A percentile compares a stretch with the other conserved stretches of the same genome.
Evolutionary conservation across 2,113 vertebrate genomes (phyloP).

Genomic region (Parus major): DNA sequence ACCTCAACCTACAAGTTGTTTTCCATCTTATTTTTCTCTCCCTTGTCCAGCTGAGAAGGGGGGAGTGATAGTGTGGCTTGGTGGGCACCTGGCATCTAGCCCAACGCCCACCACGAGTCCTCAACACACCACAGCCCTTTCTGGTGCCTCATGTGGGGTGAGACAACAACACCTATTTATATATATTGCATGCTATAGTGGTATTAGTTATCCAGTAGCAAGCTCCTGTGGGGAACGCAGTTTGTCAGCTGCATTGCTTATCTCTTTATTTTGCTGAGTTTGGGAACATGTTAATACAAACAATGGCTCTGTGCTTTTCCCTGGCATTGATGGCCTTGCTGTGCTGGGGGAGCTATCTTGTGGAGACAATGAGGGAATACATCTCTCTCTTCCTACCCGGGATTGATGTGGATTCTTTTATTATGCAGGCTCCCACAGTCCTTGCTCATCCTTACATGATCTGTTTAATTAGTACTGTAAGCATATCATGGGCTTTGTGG

Average conservation of each 20-base stretch:
- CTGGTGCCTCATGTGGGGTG: neutral
- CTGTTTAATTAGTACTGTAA: neutral
- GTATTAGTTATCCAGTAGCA: neutral
- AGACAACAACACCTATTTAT: neutral
- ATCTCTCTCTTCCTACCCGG: neutral
- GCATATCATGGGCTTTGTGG: neutral
- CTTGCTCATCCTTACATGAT: neutral
- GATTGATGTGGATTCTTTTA: neutral
- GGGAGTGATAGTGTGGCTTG: neutral
- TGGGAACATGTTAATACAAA: neutral
- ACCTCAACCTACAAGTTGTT: neutral
- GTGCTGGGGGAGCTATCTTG: neutral
- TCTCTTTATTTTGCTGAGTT: neutral
- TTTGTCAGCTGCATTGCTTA: neutral
- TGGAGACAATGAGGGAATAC: neutral
- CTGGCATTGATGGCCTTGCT: neutral
- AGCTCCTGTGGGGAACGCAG: neutral
- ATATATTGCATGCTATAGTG: neutral
- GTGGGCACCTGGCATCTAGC: neutral
- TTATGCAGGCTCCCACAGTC: neutral
- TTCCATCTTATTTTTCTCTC: neutral
- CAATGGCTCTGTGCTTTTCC: constrained; percentile 8
- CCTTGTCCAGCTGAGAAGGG: neutral
- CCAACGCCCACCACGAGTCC: too few species aligned
- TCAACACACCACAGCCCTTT: neutral